Conservation (phyloP, 2,888 invertebrate species). For the Ischnus inquisitorius region DNA sequence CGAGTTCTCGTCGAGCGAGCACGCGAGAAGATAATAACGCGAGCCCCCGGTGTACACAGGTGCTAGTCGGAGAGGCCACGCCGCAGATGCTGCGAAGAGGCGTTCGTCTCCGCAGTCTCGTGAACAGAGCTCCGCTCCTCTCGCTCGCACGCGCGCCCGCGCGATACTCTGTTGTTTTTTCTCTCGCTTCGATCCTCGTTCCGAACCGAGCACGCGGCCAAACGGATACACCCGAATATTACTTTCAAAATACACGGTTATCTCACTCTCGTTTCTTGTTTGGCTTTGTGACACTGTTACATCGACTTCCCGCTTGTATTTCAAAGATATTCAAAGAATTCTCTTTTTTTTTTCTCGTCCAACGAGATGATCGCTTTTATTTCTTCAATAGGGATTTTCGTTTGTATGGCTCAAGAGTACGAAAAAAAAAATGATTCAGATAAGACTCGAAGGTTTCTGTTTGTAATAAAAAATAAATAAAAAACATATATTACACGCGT, state of each 20-base stretch:
- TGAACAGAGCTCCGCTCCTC: constrained; percentile 23
- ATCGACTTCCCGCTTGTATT: constrained; percentile 11
- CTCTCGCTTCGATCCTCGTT: constrained; percentile 10
- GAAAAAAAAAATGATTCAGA: not conserved
- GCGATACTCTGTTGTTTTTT: not conserved
- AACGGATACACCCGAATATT: constrained; percentile 31
- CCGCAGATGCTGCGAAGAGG: constrained; percentile 83
- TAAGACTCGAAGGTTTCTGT: not conserved
- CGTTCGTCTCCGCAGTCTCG: constrained; percentile 44
- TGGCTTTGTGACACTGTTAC: constrained; percentile 41
- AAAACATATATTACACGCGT: not conserved
- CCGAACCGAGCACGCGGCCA: not conserved
- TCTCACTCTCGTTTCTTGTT: constrained; percentile 58
- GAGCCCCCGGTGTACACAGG: constrained; percentile 84
- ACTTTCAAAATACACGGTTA: constrained; percentile 35
- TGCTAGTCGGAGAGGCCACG: constrained; percentile 76
- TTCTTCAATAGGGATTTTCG: not conserved
- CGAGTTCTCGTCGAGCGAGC: constrained; percentile 71
- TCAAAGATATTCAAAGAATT: not conserved
- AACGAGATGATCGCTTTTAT: not conserved
- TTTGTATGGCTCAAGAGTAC: not conserved
- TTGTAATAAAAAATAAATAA: not conserved
- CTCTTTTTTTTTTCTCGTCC: not conserved
- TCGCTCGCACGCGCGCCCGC: constrained; percentile 22
- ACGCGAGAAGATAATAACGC: constrained; percentile 79